Base-by-base conservation (phyloP, 2,113 vertebrate species). In the Stomatorhinus ivindoensis region DNA sequence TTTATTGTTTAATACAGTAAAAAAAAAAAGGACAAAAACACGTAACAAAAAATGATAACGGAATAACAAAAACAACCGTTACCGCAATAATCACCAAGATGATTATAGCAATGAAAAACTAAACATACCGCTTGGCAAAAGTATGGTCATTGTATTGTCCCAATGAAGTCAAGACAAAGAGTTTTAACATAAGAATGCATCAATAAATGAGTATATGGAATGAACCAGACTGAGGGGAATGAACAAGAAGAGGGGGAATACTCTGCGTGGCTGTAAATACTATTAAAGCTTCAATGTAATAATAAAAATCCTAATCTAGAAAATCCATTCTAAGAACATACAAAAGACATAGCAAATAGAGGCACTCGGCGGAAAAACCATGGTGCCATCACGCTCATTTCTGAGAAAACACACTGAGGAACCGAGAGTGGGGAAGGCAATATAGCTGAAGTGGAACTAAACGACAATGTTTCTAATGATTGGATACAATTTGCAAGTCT, bases 1-100 rank as follows among this genome's bases (percentile, higher is more conserved):
- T 90, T 91, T 90, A 92, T 92, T 91, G 93, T 95, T 94, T 92
- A 91, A 93, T 95, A 94, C 94, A 95, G 94, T 92, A 92, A 87
- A 93, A 92, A 93, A 89, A 47, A 73, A 44, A 86, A 88, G 90
- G 89, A 84, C 24, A 35, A 91, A 92, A 44, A 89, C 85, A 10
- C 44, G 24, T 55, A 47, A 65, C 31, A 87, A 87, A 86, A 31
- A 90, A 94, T 93, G 93, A 86, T 27, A 89, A 93, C 92, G 92
- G 94, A 89, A 91, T 90, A 90, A 89, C 91, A 91, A 89, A 90
- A 92, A 90, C 94, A 35, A 80, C 69, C 69, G 35, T 80, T 80
- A 80, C 73, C 15, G 90, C 21, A 47, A 27, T 86, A 27, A 86
- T 48, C 47, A 47, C 21, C 0, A 85, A 44, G 24, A 27, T 39